phyloP scores from a whole-genome alignment of 2,888 invertebrate species.

The Hofmannophila pseudospretella region DNA sequence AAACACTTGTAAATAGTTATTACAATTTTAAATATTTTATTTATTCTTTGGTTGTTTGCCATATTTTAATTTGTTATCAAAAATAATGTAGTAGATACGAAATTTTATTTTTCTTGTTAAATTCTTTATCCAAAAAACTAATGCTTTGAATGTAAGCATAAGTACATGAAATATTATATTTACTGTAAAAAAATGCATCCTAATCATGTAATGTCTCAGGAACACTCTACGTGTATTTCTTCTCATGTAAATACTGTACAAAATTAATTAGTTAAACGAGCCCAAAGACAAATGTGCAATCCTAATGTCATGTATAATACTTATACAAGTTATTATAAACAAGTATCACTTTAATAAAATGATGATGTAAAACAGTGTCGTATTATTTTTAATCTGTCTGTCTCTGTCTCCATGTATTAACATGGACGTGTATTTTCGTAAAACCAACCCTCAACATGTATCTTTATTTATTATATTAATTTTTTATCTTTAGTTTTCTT shows the following conservation, averaged over 20 bases:
- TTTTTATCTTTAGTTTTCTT: too few relatives aligned
- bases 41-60: not conserved
- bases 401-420: too few relatives aligned
- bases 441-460: too few relatives aligned
- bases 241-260: slow-evolving; percentile 34
- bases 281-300: slow-evolving; percentile 74
- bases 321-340: slow-evolving; percentile 49
- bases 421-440: too few relatives aligned
- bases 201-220: slow-evolving; percentile 5
- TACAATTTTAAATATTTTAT: slow-evolving; percentile 1
- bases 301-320: slow-evolving; percentile 46
- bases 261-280: slow-evolving; percentile 35
- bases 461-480: too few relatives aligned
- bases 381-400: too few relatives aligned
- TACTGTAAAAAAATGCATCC: slow-evolving; percentile 20
- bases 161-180: slow-evolving; percentile 20
- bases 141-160: slow-evolving; percentile 11
- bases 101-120: slow-evolving; percentile 9
- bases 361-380: slow-evolving; percentile 36
- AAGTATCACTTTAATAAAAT: slow-evolving; percentile 68
- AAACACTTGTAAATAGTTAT: slow-evolving; percentile 13
- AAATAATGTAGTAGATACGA: too few relatives aligned
- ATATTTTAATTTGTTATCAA: slow-evolving; percentile 13
- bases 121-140: too few relatives aligned
- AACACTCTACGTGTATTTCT: too few relatives aligned